Percentiles rank a stretch among this genome's conserved stretches.
phyloP scores from a whole-genome alignment of 2,888 invertebrate species.

The Chaetogeoica ovagalla region DNA sequence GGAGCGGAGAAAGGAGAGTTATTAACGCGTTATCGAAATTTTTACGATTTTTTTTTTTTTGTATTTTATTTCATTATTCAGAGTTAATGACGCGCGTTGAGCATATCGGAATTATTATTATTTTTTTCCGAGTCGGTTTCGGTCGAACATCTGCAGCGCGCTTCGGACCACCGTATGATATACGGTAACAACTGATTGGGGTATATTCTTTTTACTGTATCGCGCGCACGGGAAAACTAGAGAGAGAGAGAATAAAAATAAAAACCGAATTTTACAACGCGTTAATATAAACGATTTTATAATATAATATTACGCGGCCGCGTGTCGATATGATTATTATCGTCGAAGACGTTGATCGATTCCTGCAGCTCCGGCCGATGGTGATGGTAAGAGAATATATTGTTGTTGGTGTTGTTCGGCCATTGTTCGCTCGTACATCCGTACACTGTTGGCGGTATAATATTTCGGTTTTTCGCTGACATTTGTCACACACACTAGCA shows the following conservation, averaged over 20 bases:
- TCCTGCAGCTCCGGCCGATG: too few species aligned
- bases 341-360: constrained; percentile 46
- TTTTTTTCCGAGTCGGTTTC: background rate
- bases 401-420: background rate
- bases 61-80: constrained; percentile 16
- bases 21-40: constrained; percentile 10
- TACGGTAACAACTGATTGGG: constrained; percentile 1
- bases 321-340: constrained; percentile 29
- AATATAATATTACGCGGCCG: too few species aligned
- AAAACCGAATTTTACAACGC: background rate
- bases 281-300: too few species aligned
- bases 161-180: background rate
- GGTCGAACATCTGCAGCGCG: constrained; percentile 21
- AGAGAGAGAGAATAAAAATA: too few species aligned
- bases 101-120: background rate
- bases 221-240: background rate
- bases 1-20: background rate
- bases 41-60: constrained; percentile 1
- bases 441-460: constrained; percentile 46
- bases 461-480: constrained; percentile 50
- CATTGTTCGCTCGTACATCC: constrained; percentile 15
- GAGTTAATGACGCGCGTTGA: constrained; percentile 42
- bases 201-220: background rate
- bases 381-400: too few species aligned
- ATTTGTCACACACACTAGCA: constrained; percentile 42